Evolutionary conservation across 1,140 invertebrate species (phyloP), one percentile per base, ranked within the genome.

Genomic region (Bombus superbus): DNA sequence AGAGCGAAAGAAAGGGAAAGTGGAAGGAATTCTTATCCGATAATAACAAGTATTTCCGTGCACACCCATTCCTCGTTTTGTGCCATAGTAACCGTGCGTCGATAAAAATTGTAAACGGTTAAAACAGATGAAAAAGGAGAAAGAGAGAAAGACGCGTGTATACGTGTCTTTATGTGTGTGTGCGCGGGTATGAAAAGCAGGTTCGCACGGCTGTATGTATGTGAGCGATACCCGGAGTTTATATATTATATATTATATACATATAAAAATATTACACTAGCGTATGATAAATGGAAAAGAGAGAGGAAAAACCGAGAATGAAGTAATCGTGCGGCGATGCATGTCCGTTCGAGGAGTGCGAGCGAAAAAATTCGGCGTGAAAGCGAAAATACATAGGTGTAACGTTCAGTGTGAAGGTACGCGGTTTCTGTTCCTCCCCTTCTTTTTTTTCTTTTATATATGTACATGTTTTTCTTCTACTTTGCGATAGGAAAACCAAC

Each of bases 371-470:
- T 80, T 3, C 18, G 42, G 11, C 32, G 53, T 53, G 57, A 66
- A 53, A 57, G 53, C 42, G 28, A 81, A 80, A 80, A 66, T 59
- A n/a, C 32, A 5, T 81, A 47, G 42, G 38, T 53, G 22, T 62
- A n/a, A 64, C 18, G 47, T 53, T 73, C 59, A 62, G 47, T 80
- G 74, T 69, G 57, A 79, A 82, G 86, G 86, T 84, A 92, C 71
- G 84, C 92, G 91, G 91, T 94, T 93, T 94, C 87, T 93, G 92
- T 94, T 94, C 90, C 91, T 93, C 35, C 77, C 64, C 59, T 69
- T 25, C 42, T 22, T 82, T 74, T 40, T 76, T 59, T 32, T 32
- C 25, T 32, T 3, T 72, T 59, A 57, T 71, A 64, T 84, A 78
- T 10, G 69, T 42, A 73, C 53, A 73, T 72, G 64, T 81, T 71